A percentile compares a stretch with the other conserved stretches of the same genome.
Evolutionary conservation across 1,140 invertebrate genomes (phyloP).

Genomic region (Anadara kagoshimensis): DNA sequence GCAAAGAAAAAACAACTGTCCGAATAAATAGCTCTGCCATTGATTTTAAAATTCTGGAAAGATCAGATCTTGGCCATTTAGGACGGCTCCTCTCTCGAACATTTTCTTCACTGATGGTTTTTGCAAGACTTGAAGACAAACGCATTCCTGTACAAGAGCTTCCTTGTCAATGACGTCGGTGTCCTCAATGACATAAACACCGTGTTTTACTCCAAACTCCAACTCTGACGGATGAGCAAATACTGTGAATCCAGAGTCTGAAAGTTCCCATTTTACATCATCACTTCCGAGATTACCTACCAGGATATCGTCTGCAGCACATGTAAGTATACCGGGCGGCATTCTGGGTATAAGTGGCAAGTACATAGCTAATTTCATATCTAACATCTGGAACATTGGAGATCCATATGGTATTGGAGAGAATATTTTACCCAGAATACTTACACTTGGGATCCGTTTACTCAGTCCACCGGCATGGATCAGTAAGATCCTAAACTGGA

Average conservation of each 20-base stretch:
- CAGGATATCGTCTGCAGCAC: conserved; percentile 75
- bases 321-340: conserved; percentile 73
- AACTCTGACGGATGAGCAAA: conserved; percentile 74
- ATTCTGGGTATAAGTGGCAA: conserved; percentile 73
- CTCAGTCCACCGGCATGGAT: conserved; percentile 76
- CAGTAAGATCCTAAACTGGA: conserved; percentile 67
- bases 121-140: conserved; percentile 74
- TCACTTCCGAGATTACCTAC: conserved; percentile 66
- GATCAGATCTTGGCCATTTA: conserved; percentile 43
- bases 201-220: conserved; percentile 72
- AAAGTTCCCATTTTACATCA: conserved; percentile 59
- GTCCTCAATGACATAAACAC: conserved; percentile 73
- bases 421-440: conserved; percentile 75
- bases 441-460: conserved; percentile 74
- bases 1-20: conserved; percentile 76
- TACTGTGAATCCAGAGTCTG: conserved; percentile 71
- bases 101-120: conserved; percentile 73
- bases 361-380: conserved; percentile 75
- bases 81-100: conserved; percentile 66
- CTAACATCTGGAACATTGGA: conserved; percentile 71
- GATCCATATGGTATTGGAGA: conserved; percentile 70
- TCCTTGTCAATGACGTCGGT: conserved; percentile 37
- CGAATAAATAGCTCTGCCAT: conserved; percentile 70
- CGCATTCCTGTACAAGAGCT: conserved; percentile 45
- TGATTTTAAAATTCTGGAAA: conserved; percentile 48